Base-by-base conservation (phyloP, 2,797 vertebrate species). In the Tenualosa ilisha region DNA sequence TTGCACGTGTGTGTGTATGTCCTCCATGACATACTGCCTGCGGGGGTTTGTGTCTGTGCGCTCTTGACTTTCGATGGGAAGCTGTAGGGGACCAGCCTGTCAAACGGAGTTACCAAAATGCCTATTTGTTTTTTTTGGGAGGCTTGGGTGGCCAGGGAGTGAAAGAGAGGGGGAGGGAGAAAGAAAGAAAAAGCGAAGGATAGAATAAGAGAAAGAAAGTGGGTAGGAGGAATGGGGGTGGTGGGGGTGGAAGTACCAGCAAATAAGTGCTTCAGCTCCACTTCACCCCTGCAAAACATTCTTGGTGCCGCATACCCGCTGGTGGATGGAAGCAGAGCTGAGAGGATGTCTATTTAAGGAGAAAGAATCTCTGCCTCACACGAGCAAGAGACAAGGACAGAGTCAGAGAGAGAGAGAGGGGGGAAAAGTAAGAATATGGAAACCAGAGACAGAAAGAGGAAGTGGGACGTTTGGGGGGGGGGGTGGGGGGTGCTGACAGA, bases 271-370 rank as follows among this genome's bases (percentile, higher is more conserved):
- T 88, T 88, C 65, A 82, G 84, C 65, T 65, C 83, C 49, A 75
- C 75, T 83, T 86, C 49, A 51, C 65, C 24, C 79, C 37, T 83
- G 81, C 53, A 81, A 81, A 85, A n/a, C 61, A 15, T 82, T 84
- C 82, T 75, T 56, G 54, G 83, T 26, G 31, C 46, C 7, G 49
- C 24, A 26, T 56, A 31, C 53, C 31, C 51, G 22, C 51, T 46
- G 51, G n/a, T 13, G 49, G 65, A 22, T 46, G 79, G 56, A 54
- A 81, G 51, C 54, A 43, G 63, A 6, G 46, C 49, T 81, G 82
- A 13, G 72, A 26, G 82, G 79, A 83, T 85, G 81, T 85, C 89
- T 90, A 90, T 90, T 91, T 91, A 90, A 89, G 87, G 85, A 87
- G 43, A 88, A 88, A 87, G 81, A 83, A 86, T 89, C 85, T 79